Evolutionary conservation across 2,797 vertebrate genomes (phyloP).

Genomic region (Esox masquinongy): DNA sequence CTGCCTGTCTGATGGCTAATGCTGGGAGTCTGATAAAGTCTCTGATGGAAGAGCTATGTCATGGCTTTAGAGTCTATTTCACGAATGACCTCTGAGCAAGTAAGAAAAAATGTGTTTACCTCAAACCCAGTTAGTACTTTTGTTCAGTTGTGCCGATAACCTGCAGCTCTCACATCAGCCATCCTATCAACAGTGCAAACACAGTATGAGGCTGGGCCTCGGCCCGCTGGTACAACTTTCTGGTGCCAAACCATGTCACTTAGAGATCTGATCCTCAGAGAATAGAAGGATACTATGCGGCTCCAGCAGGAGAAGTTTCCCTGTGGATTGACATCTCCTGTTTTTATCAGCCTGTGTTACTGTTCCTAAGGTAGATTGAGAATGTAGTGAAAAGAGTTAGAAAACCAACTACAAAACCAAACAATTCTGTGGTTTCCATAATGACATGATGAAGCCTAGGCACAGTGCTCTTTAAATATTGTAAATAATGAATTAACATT

Average conservation of each 20-base stretch:
- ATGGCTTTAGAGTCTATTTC: slow-evolving; percentile 5
- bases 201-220: not conserved
- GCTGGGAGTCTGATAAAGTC: not conserved
- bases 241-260: slow-evolving; percentile 7
- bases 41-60: not conserved
- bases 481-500: no score
- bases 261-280: slow-evolving; percentile 48
- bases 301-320: slow-evolving; percentile 10
- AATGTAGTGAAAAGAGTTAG: no score
- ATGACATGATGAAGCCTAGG: no score
- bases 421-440: no score
- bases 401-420: no score
- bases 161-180: not conserved
- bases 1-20: not conserved
- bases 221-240: not conserved
- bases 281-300: slow-evolving; percentile 26
- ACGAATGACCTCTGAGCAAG: slow-evolving; percentile 5
- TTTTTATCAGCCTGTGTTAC: no score
- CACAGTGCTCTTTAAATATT: no score
- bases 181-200: not conserved
- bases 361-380: no score
- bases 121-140: not conserved
- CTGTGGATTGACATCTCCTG: not conserved
- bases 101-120: not conserved
- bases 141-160: not conserved